Evolutionary conservation across 92 coral and sea anemone species (phyloP).

Genomic region (Porites rus): DNA sequence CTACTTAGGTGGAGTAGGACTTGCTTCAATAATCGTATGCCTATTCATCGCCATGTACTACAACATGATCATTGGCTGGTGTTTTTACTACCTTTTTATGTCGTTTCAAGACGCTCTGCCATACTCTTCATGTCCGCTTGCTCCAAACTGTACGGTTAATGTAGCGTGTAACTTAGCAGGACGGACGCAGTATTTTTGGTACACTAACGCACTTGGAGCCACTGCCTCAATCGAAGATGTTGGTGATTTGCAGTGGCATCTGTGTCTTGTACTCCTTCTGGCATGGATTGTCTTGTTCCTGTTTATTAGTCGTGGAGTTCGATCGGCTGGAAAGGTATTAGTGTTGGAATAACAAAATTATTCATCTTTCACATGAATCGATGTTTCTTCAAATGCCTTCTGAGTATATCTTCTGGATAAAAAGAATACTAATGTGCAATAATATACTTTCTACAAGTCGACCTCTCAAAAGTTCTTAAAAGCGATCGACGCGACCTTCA

Average conservation of each 20-base stretch:
- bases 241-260: constrained; percentile 92
- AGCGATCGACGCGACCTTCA: too few relatives aligned
- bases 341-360: too few relatives aligned
- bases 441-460: too few relatives aligned
- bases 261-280: constrained; percentile 76
- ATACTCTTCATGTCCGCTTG: constrained; percentile 73
- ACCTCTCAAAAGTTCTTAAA: too few relatives aligned
- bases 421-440: too few relatives aligned
- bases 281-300: constrained; percentile 86
- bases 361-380: too few relatives aligned
- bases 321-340: constrained; percentile 91
- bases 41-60: constrained; percentile 86
- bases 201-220: constrained; percentile 75
- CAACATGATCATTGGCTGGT: constrained; percentile 95
- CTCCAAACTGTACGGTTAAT: constrained; percentile 34
- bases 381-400: too few relatives aligned
- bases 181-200: constrained; percentile 90
- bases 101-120: constrained; percentile 90
- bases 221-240: constrained; percentile 74
- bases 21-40: constrained; percentile 87
- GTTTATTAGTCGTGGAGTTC: constrained; percentile 90
- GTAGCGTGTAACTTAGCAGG: constrained; percentile 88
- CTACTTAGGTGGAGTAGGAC: constrained; percentile 96
- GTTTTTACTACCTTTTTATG: constrained; percentile 86
- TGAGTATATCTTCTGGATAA: too few relatives aligned